phyloP scores from a whole-genome alignment of 2,888 invertebrate species.

The Yponomeuta plumbellus region DNA sequence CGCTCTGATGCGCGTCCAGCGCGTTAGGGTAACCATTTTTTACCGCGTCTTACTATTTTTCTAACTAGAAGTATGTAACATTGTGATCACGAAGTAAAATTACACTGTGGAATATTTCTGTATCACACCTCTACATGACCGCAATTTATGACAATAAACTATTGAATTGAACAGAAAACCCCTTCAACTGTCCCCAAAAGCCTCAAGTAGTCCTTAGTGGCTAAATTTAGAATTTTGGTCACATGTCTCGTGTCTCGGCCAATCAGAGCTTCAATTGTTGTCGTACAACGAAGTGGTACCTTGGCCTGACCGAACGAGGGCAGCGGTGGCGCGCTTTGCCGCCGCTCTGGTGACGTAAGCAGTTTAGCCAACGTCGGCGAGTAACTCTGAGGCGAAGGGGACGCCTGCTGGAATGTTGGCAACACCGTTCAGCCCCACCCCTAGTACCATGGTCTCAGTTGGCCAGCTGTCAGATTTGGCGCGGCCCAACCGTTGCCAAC shows the following conservation, averaged over 20 bases:
- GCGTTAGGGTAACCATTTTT: too few relatives aligned
- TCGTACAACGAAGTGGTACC: conserved; percentile 60
- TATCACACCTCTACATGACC: too few relatives aligned
- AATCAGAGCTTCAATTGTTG: conserved; percentile 67
- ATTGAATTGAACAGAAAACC: too few relatives aligned
- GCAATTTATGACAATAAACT: too few relatives aligned
- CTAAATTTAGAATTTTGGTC: conserved; percentile 73
- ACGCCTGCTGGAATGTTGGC: conserved; percentile 71
- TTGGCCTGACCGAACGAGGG: conserved; percentile 74
- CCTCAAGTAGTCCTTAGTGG: conserved; percentile 37
- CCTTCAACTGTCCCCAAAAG: conserved; percentile 36
- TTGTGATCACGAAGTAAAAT: too few relatives aligned
- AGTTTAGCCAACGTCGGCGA: conserved; percentile 89
- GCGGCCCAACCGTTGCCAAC: conserved; percentile 19
- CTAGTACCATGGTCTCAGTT: conserved; percentile 18
- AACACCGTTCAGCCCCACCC: conserved; percentile 64
- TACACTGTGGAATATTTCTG: too few relatives aligned
- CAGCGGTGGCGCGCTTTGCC: conserved; percentile 62
- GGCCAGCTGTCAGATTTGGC: conserved; percentile 32
- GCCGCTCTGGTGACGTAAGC: conserved; percentile 81
- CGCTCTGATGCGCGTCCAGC: too few relatives aligned
- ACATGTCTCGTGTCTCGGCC: conserved; percentile 49
- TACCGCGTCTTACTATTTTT: too few relatives aligned
- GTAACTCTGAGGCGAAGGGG: conserved; percentile 78
- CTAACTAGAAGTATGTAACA: too few relatives aligned